A percentile compares a stretch with the other conserved stretches of the same genome.
Evolutionary conservation across 2,888 invertebrate genomes (phyloP).

Genomic region (Tortrix viridana): DNA sequence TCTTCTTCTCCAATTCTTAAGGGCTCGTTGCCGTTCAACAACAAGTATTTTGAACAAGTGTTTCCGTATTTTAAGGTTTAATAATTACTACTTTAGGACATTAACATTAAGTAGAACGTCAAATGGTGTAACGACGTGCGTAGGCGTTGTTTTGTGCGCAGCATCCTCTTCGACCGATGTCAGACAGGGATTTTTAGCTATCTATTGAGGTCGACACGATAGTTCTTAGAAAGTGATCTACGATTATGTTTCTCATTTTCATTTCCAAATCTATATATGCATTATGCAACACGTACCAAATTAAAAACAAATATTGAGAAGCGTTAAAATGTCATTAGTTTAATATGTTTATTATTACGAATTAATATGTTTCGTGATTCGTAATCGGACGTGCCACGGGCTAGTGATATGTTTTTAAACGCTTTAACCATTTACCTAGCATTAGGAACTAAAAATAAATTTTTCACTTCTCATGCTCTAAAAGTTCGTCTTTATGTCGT

Average conservation of each 20-base stretch:
- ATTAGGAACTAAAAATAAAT: no score
- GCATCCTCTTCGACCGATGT: neutral
- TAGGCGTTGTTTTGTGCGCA: no score
- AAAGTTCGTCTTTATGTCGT: no score
- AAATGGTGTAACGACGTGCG: no score
- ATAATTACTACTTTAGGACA: no score
- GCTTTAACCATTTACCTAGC: neutral
- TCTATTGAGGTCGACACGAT: conserved; percentile 13
- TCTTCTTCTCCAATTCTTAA: no score
- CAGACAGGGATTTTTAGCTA: conserved; percentile 19
- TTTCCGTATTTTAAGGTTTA: no score
- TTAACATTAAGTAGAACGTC: no score
- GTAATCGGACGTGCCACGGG: conserved; percentile 13
- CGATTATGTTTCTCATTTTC: conserved; percentile 27
- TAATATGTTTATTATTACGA: conserved; percentile 29
- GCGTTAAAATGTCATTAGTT: conserved; percentile 31
- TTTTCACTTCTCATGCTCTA: no score
- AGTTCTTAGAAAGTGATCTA: conserved; percentile 16
- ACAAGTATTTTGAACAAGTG: no score
- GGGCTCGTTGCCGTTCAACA: no score
- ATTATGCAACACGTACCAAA: conserved; percentile 42
- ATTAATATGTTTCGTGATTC: conserved; percentile 20
- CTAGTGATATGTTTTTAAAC: conserved; percentile 14
- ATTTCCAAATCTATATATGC: conserved; percentile 37
- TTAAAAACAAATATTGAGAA: conserved; percentile 21